These are phyloP conservation scores for Procavia capensis DNA, from an alignment of 2,113 vertebrate species.

Conservation along the genomic window DNA sequence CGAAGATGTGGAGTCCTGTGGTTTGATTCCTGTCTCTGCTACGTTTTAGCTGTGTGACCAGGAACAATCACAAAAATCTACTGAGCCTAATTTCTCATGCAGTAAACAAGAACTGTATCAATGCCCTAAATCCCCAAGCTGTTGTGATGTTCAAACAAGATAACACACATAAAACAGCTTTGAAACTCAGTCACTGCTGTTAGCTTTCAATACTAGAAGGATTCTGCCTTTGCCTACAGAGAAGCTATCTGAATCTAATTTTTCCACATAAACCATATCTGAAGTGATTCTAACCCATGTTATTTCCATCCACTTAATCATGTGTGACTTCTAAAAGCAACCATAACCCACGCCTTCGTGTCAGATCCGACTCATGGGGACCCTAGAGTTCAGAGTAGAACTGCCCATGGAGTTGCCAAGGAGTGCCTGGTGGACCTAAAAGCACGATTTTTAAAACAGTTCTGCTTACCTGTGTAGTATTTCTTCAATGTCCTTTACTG, in stretches of 20 bases:
- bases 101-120: not conserved
- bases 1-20: not conserved
- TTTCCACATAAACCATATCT: not conserved
- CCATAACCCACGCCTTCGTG: no score
- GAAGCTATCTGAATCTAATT: slow-evolving; percentile 30
- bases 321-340: not conserved
- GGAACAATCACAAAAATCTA: not conserved
- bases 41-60: not conserved
- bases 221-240: slow-evolving; percentile 2
- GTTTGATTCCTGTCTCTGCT: not conserved
- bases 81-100: not conserved
- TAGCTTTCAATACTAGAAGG: not conserved
- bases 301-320: not conserved
- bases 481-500: not conserved
- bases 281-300: not conserved
- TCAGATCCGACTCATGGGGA: no score
- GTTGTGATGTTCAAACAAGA: not conserved
- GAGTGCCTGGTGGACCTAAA: no score
- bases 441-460: not conserved
- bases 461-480: not conserved
- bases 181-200: not conserved
- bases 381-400: no score
- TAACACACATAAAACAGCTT: not conserved
- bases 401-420: no score
- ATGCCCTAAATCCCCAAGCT: not conserved